Evolutionary conservation across 2,113 vertebrate species (phyloP).

Genomic region (Bos indicus): DNA sequence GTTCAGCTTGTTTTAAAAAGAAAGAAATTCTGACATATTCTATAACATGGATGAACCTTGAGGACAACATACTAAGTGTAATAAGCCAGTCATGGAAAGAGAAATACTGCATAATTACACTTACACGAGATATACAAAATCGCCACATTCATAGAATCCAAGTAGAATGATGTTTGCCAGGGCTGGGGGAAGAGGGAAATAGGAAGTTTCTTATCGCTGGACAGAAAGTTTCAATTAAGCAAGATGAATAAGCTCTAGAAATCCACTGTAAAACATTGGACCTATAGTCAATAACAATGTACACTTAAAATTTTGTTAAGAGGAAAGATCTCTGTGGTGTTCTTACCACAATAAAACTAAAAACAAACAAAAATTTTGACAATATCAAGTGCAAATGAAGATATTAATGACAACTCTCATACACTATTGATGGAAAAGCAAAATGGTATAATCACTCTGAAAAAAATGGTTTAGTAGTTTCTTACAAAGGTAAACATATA

Average conservation of each 20-base stretch:
- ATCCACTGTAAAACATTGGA: not conserved
- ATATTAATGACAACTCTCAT: not conserved
- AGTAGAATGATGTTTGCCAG: not conserved
- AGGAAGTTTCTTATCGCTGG: not conserved
- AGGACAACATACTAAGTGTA: not conserved
- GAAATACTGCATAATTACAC: not conserved
- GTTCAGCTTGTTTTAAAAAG: not conserved
- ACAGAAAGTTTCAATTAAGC: not conserved
- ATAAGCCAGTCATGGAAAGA: not conserved
- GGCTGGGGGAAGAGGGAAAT: not conserved
- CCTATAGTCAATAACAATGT: not conserved
- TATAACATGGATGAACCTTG: not conserved
- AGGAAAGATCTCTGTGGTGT: not conserved
- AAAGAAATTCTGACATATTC: not conserved
- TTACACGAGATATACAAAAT: not conserved
- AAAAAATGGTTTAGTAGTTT: not conserved
- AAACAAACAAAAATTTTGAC: not conserved
- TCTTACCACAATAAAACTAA: not conserved
- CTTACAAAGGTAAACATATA: not conserved
- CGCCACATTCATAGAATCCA: not conserved
- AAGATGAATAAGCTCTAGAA: not conserved
- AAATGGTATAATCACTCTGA: not conserved
- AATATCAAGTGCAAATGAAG: not conserved
- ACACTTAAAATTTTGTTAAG: not conserved
- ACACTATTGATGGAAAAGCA: not conserved